Evolutionary conservation across 2,797 vertebrate genomes (phyloP).

Genomic region (Semotilus atromaculatus): DNA sequence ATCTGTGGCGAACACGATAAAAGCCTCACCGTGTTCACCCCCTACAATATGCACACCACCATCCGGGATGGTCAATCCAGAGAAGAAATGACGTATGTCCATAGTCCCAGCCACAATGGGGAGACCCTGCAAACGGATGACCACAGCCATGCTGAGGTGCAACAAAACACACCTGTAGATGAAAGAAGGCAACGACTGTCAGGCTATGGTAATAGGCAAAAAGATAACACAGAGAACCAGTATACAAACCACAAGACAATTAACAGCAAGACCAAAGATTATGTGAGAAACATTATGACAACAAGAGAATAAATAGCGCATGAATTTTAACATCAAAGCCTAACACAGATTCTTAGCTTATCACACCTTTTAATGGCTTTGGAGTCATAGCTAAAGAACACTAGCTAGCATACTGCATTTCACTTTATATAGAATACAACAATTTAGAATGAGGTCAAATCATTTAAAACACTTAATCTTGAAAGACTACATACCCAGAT

Average conservation of each 20-base stretch:
- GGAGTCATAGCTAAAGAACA: slow-evolving; percentile 4
- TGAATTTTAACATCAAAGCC: slow-evolving; percentile 16
- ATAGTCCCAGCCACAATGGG: slow-evolving; percentile 99
- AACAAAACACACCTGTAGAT: slow-evolving; percentile 94
- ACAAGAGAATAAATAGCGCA: slow-evolving; percentile 39
- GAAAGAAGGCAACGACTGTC: slow-evolving; percentile 95
- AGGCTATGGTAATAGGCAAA: slow-evolving; percentile 78
- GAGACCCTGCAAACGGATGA: slow-evolving; percentile 99
- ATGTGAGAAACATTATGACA: slow-evolving; percentile 36
- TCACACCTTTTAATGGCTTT: slow-evolving; percentile 14
- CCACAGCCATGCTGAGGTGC: slow-evolving; percentile 96
- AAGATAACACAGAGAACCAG: slow-evolving; percentile 57
- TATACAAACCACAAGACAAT: slow-evolving; percentile 55
- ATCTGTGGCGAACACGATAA: slow-evolving; percentile 99
- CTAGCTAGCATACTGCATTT: slow-evolving; percentile 7
- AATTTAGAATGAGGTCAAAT: background rate
- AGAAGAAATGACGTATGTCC: slow-evolving; percentile 99
- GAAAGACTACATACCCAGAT: background rate
- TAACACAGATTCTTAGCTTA: slow-evolving; percentile 9
- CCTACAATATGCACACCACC: slow-evolving; percentile 99
- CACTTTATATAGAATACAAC: background rate
- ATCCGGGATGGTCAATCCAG: slow-evolving; percentile 99
- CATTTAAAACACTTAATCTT: background rate
- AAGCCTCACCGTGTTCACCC: slow-evolving; percentile 99
- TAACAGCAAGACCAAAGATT: slow-evolving; percentile 15